Evolutionary conservation across 2,797 vertebrate species (phyloP).

Genomic region (Sarcophilus harrisii): DNA sequence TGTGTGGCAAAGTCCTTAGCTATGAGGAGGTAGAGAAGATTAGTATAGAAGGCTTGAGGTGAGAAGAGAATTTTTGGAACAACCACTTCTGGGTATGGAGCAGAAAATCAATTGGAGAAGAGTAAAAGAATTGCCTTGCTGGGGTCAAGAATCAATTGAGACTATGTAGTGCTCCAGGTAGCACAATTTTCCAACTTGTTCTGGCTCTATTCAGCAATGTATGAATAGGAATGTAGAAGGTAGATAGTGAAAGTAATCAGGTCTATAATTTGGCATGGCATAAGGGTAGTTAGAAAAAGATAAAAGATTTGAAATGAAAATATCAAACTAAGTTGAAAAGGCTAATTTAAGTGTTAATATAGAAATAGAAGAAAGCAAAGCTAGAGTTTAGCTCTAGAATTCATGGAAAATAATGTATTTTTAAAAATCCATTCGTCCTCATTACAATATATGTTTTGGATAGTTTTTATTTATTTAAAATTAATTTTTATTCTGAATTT

Average conservation of each 20-base stretch:
- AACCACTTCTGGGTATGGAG: not conserved
- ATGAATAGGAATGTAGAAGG: not conserved
- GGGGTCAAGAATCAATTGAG: not conserved
- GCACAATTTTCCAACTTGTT: not conserved
- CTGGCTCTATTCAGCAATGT: not conserved
- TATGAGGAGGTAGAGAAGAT: not conserved
- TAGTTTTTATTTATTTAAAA: not conserved
- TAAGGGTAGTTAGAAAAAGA: not conserved
- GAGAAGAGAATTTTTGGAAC: not conserved
- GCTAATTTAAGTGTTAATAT: not conserved
- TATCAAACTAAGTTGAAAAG: not conserved
- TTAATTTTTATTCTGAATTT: not conserved
- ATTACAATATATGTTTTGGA: not conserved
- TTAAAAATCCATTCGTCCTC: not conserved
- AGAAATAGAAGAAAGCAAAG: not conserved
- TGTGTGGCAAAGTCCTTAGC: not conserved
- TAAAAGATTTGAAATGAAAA: not conserved
- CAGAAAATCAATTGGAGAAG: not conserved
- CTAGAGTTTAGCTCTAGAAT: not conserved
- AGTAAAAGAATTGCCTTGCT: not conserved
- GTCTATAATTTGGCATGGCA: not conserved
- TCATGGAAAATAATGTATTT: not conserved
- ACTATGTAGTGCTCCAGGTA: not conserved
- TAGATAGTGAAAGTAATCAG: not conserved
- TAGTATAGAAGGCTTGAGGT: not conserved